Conservation (phyloP, 2,113 vertebrate genomes). For the Heloderma charlesbogerti region DNA sequence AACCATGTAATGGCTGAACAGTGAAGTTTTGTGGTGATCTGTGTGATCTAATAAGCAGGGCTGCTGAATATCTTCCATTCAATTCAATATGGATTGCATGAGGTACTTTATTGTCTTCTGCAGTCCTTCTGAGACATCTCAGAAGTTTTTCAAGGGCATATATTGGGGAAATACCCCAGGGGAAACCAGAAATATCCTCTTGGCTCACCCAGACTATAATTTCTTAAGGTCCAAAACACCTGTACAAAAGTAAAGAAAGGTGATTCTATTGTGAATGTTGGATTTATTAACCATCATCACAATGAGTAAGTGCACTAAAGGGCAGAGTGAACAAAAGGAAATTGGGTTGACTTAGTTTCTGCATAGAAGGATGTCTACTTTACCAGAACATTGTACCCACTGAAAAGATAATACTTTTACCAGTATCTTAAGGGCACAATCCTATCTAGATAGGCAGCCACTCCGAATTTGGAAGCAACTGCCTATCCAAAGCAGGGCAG, state of each 20-base stretch:
- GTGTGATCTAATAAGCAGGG: background rate
- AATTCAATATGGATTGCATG: background rate
- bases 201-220: background rate
- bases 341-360: background rate
- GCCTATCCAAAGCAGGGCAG: no score
- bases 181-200: background rate
- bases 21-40: background rate
- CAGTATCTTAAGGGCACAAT: background rate
- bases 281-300: background rate
- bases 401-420: background rate
- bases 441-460: no score
- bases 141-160: background rate
- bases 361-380: background rate
- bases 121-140: background rate
- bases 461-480: no score
- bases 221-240: background rate
- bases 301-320: background rate
- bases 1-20: background rate
- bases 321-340: background rate
- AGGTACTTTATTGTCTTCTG: background rate
- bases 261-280: background rate
- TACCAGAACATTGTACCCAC: background rate
- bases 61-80: background rate
- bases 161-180: background rate
- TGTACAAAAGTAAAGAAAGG: background rate